Conservation (phyloP, 2,113 vertebrate species). For the Prinia subflava region DNA sequence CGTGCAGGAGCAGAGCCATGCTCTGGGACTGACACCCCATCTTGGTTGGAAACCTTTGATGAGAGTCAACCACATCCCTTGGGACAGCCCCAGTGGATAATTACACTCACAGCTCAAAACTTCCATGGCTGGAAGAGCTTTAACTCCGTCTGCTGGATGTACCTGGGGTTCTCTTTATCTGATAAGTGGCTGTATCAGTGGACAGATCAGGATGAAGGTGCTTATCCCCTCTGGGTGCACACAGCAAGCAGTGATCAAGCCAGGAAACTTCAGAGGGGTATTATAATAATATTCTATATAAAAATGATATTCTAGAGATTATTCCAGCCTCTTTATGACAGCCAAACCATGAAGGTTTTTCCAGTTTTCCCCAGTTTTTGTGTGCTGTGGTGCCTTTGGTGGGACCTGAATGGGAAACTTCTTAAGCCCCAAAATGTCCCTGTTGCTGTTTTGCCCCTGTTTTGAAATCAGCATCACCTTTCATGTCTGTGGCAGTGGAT, state of each 20-base stretch:
- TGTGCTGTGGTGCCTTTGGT: background rate
- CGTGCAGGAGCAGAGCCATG: rapidly evolving
- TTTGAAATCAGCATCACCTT: background rate
- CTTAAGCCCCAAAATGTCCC: background rate
- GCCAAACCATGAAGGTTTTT: background rate
- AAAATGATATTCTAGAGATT: background rate
- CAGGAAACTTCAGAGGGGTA: background rate
- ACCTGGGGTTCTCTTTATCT: background rate
- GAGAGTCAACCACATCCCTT: background rate
- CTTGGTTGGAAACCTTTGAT: background rate
- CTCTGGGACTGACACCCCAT: background rate
- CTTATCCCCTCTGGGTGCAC: rapidly evolving
- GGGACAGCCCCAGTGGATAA: background rate
- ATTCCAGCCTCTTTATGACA: background rate
- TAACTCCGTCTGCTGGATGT: background rate
- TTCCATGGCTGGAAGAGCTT: background rate
- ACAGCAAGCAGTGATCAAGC: background rate
- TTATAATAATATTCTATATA: background rate
- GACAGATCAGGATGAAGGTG: background rate
- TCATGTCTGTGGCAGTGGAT: background rate
- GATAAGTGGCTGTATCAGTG: background rate
- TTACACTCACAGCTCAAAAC: background rate
- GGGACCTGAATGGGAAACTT: background rate
- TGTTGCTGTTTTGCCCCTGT: background rate
- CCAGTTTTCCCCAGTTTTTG: background rate